Conservation (phyloP, 2,888 invertebrate genomes). For the Tipula helvola region DNA sequence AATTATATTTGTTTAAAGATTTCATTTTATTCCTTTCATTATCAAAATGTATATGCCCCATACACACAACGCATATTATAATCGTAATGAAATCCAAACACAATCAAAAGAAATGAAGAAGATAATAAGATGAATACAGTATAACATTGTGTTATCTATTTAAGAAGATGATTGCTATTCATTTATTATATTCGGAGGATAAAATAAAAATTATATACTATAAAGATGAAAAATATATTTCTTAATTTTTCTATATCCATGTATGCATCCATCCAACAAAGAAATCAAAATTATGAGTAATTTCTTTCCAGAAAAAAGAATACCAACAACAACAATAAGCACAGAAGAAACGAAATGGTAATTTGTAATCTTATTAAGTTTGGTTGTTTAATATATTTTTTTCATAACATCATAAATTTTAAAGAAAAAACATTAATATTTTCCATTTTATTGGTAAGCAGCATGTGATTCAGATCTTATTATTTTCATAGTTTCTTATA, state of each 20-base stretch:
- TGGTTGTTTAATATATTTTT: background rate
- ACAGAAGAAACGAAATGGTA: background rate
- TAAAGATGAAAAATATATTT: background rate
- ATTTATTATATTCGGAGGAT: background rate
- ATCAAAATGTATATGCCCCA: background rate
- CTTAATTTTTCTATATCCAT: background rate
- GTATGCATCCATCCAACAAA: background rate
- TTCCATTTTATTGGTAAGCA: background rate
- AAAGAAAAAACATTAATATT: background rate
- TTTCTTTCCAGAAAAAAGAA: background rate
- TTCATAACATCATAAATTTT: background rate
- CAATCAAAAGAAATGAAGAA: background rate
- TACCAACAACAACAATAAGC: background rate
- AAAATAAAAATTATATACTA: background rate
- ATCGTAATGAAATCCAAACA: background rate
- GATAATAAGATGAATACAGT: background rate
- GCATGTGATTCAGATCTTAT: background rate
- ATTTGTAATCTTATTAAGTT: constrained; percentile 4
- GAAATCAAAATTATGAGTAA: background rate
- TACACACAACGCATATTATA: background rate
- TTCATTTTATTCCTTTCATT: background rate
- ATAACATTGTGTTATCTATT: constrained; percentile 4
- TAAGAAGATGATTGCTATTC: background rate
- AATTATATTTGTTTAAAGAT: background rate
- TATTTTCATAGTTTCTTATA: background rate